A percentile compares a stretch with the other conserved stretches of the same genome.
Conservation (phyloP, 2,113 vertebrate species). For the Halichoeres trimaculatus region DNA sequence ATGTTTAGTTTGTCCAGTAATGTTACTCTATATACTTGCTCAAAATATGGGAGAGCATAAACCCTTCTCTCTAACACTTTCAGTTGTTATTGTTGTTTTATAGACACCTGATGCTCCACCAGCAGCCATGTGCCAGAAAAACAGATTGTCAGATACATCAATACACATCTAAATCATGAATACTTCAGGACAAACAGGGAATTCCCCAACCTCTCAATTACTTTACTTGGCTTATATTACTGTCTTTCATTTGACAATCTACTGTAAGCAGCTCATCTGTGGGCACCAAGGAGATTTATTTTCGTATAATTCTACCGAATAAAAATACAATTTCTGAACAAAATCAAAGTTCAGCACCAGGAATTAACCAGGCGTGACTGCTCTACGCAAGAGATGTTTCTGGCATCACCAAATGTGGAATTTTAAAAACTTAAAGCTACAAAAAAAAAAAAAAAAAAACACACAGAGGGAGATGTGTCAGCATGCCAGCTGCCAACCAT, state of each 20-base stretch:
- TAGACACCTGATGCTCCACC: no score
- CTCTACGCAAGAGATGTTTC: background rate
- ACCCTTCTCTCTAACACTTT: no score
- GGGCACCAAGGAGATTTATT: background rate
- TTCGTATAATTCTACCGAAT: background rate
- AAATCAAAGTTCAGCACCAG: background rate
- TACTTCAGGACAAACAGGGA: no score
- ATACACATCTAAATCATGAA: no score
- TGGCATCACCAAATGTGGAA: background rate
- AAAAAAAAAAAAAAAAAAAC: no score
- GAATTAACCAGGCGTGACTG: background rate
- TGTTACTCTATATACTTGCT: no score
- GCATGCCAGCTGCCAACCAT: slow-evolving; percentile 47
- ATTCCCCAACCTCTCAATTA: no score
- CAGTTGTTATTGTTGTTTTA: no score
- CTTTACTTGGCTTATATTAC: background rate
- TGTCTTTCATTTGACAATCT: background rate
- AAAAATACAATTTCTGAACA: background rate
- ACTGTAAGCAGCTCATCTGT: background rate
- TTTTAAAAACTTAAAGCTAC: slow-evolving; percentile 6
- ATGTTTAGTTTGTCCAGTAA: no score
- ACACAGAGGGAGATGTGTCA: background rate
- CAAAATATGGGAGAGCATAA: no score
- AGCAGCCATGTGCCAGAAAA: no score
- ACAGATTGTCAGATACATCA: no score